Base-by-base conservation (phyloP, 2,888 invertebrate species). In the Plusia festucae region DNA sequence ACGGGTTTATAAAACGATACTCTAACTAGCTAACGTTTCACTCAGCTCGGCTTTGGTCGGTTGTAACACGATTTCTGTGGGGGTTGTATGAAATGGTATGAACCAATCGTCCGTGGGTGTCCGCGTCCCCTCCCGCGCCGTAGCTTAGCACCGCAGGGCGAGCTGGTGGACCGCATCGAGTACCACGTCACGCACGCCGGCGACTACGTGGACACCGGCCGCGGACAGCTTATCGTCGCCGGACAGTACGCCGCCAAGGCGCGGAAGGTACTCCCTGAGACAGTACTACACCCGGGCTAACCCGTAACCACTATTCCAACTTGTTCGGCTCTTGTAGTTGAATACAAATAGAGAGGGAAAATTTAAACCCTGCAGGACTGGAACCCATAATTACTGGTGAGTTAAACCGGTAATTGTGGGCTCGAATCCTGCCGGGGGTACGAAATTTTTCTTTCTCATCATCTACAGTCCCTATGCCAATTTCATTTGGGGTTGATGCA, bases 111-210 rank as follows among this genome's bases (percentile, higher is more conserved):
- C 79, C 40, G n/a, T 13, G 40, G 73, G 74, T 55, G 58, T 66
- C 70, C 80, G 83, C 83, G 82, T 85, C 89, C 91, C 90, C 89
- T 91, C 92, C 85, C 85, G 89, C 90, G 91, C 88, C 87, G 84
- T 81, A 85, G 90, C 89, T 92, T 93, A 92, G 92, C 88, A 87
- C 89, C 88, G 89, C 96, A 99, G 99, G 99, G 98, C 90, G 98
- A 99, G 95, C 97, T 98, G 96, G 97, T 99, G 90, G 98, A 99
- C 96, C 96, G 98, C 93, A 98, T 99, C 95, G 99, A 99, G 96
- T 97, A 97, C 96, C 98, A 98, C 95, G 99, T 99, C 82, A 97
- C 97, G 86, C 97, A 97, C 92, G 97, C 98, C 80, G 96, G 96
- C 82, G 97, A 98, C 93, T 97, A 97, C 95, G 97, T 98, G 86